These are phyloP conservation scores for Glaucidium brasilianum DNA, from an alignment of 2,113 vertebrate species.

Conservation along the genomic window DNA sequence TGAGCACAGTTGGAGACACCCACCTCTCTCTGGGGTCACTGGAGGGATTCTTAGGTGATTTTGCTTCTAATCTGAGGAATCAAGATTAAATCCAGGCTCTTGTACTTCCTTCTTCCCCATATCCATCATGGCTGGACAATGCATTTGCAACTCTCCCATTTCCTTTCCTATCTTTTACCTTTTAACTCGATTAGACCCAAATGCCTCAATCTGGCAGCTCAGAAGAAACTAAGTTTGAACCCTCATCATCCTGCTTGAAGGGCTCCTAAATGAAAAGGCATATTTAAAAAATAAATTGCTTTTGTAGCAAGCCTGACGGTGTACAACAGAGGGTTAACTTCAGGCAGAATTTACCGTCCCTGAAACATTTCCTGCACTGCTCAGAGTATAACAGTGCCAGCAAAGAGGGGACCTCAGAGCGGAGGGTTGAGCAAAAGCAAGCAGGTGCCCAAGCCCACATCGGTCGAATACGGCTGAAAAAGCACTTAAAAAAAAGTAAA, in stretches of 20 bases:
- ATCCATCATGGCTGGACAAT: not conserved
- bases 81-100: not conserved
- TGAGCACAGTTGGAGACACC: not conserved
- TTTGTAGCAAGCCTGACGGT: not conserved
- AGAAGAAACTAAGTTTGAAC: not conserved
- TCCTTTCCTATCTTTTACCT: not conserved
- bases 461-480: not conserved
- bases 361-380: not conserved
- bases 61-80: not conserved
- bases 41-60: not conserved
- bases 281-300: not conserved
- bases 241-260: not conserved
- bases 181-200: not conserved
- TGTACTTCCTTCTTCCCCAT: not conserved
- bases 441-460: not conserved
- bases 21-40: not conserved
- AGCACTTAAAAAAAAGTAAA: not conserved
- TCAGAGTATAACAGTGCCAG: rapidly evolving
- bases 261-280: not conserved
- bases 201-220: not conserved
- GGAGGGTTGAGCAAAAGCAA: not conserved
- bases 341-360: not conserved
- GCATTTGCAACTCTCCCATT: not conserved
- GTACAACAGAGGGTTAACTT: not conserved
- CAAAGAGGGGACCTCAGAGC: not conserved